phyloP scores from a whole-genome alignment of 2,797 vertebrate genomes.

The Antrozous pallidus region DNA sequence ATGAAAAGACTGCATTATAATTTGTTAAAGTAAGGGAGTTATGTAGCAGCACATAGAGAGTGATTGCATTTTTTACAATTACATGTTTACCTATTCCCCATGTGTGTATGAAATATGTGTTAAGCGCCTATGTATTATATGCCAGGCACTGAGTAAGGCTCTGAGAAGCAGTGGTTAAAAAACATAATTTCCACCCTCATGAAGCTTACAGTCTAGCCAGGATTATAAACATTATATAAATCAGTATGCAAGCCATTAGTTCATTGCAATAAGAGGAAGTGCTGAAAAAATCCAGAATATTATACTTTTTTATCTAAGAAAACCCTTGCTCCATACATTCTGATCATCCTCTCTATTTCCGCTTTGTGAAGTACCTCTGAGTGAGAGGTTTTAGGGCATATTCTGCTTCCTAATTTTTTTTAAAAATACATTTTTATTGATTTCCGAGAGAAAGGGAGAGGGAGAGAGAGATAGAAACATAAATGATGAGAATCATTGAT shows the following conservation, averaged over 20 bases:
- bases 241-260: background rate
- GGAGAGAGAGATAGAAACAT: no score
- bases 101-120: background rate
- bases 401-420: background rate
- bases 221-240: slow-evolving; percentile 6
- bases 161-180: background rate
- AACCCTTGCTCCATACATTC: background rate
- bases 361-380: background rate
- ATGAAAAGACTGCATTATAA: background rate
- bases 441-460: no score
- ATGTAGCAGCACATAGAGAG: background rate
- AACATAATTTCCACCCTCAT: background rate
- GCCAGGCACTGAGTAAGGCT: background rate
- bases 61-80: background rate
- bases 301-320: background rate
- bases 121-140: background rate
- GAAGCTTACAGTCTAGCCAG: background rate
- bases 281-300: background rate
- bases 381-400: background rate
- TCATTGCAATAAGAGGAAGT: background rate
- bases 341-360: background rate
- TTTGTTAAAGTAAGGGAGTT: background rate
- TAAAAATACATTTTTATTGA: no score
- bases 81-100: background rate
- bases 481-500: no score